Base-by-base conservation (phyloP, 2,888 invertebrate genomes). In the Ferdinandea cuprea region DNA sequence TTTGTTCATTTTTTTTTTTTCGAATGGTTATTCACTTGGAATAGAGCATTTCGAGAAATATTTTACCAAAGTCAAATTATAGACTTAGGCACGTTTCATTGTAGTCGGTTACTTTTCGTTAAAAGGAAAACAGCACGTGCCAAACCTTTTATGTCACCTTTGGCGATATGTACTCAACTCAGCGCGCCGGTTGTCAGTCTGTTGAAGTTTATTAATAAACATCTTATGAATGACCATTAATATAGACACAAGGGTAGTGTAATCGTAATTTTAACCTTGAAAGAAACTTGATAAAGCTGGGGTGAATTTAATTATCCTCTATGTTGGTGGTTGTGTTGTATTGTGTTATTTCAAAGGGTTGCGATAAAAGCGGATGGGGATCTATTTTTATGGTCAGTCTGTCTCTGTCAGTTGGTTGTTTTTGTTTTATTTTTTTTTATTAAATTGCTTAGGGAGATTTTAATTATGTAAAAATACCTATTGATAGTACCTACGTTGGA, bases 61-160 rank as follows among this genome's bases (percentile, higher is more conserved):
- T 8, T 17, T 44, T 44, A 11, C 44, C 9, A 44, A 35, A 44
- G 17, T 21, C 19, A n/a, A 19, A 11, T 4, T 25, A 13, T 5
- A 7, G 21, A 21, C n/a, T 48, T 4, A 4, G 9, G 13, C 46
- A 61, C 61, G 61, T 61, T 35, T 35, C 46, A 3, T 48, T 21
- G 30, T n/a, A n/a, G n/a, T 8, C 15, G 13, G 25, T 13, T 21
- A 1, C 2, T n/a, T n/a, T n/a, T 28, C 9, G 15, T 48, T 61
- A 15, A 48, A 35, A 9, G 32, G n/a, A 61, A 17, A 19, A 44
- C 11, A 44, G 13, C 32, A 61, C 35, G 61, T 61, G 9, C 61
- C 21, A 11, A n/a, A 15, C 6, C n/a, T 44, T 44, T 30, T 8
- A 8, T 40, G 15, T 25, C 13, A 35, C 46, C 5, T 21, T n/a